These are phyloP conservation scores for Chiloscyllium punctatum DNA, from an alignment of 2,797 vertebrate genomes.

Conservation along the genomic window DNA sequence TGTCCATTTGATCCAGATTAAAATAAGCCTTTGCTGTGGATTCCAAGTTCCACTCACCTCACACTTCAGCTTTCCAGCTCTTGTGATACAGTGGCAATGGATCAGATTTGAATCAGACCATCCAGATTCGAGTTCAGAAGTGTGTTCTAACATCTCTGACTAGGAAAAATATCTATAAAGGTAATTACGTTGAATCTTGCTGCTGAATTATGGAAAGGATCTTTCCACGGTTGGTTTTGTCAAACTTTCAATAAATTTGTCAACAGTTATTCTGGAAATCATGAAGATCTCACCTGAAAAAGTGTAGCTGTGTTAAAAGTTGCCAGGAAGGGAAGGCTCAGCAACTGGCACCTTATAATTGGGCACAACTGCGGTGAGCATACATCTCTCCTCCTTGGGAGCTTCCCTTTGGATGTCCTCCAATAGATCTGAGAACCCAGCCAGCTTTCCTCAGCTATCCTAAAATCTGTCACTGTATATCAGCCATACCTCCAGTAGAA, in stretches of 20 bases:
- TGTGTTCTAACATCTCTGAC: no score
- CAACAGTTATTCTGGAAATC: background rate
- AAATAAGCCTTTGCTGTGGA: no score
- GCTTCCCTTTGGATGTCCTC: no score
- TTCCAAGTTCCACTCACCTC: no score
- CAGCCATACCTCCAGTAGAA: background rate
- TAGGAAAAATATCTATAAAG: no score
- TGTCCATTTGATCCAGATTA: no score
- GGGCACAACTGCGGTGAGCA: background rate
- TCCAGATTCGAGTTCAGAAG: no score
- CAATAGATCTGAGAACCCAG: background rate
- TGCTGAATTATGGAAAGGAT: no score
- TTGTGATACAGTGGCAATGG: no score
- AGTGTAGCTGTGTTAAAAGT: background rate
- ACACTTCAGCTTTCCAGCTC: no score
- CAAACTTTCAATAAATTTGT: background rate
- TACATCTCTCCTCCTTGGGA: background rate
- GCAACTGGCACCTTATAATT: background rate
- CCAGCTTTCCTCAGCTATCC: background rate
- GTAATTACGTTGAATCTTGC: no score
- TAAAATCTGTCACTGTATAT: background rate
- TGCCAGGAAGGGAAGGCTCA: background rate
- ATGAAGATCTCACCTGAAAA: background rate
- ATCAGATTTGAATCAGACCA: no score
- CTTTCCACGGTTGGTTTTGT: background rate